Evolutionary conservation across 2,113 vertebrate species (phyloP), one percentile per base, ranked within the genome.

Genomic region (Psittacula cyanocephala): DNA sequence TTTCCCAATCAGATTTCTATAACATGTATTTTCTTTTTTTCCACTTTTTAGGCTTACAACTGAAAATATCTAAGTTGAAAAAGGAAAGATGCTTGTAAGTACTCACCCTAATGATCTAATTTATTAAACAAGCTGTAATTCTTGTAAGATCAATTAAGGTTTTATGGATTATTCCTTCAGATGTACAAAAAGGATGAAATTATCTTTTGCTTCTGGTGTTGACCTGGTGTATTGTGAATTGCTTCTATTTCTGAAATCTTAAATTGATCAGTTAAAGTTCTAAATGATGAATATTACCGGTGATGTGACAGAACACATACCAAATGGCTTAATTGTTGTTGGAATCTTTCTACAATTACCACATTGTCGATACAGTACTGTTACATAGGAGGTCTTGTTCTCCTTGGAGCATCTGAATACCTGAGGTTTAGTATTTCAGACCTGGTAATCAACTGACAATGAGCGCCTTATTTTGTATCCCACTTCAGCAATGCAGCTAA

Each of bases 11-110:
- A 8, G 12, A 35, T 41, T 81, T 75, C 39, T 64, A 0, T 88
- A 81, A 71, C 27, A 4, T 47, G 7, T 77, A 12, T 70, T 80
- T 89, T 93, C 86, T 89, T 87, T 67, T 95, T 91, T 91, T 97
- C 69, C 46, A 14, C 78, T 96, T 91, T 98, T 93, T 91, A 99
- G 99, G 98, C 90, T 98, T 99, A 92, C 98, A 99, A 95, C 90
- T 98, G 88, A 99, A 99, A 98, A 98, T 99, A 97, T 98, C 95
- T 96, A 99, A 99, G 96, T 92, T 99, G 97, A 99, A 99, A 96
- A 99, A 98, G 72, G 99, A 99, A 74, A 98, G 99, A 78, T 99
- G 99, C 97, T 96, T 99, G 99, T 99, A 98, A 99, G 99, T 99
- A 98, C 43, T 82, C 50, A 44, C 55, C 43, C 67, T 44, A 75